Base-by-base conservation (phyloP, 2,888 invertebrate genomes). In the Amblyjoppa fuscipennis region DNA sequence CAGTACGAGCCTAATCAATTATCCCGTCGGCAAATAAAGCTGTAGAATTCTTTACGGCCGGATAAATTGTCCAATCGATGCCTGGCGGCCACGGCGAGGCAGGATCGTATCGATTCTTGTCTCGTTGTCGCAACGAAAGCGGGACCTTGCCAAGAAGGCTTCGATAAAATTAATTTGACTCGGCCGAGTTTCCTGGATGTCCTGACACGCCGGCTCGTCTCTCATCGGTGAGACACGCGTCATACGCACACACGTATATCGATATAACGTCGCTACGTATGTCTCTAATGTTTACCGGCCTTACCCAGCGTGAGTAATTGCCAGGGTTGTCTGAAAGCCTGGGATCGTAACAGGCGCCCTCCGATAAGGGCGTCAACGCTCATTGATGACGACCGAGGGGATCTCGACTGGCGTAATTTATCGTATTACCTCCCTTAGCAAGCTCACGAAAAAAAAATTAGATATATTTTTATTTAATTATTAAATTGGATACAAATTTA, bases 101-200 rank as follows among this genome's bases (percentile, higher is more conserved):
- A 25, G 31, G 59, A 51, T 81, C 49, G 7, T 71, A 77, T 84
- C 73, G 77, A 84, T 80, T 75, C 11, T 20, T 6, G 69, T 75
- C 53, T 51, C 61, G n/a, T 20, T 59, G 9, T 69, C 70, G 56
- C 61, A 70, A 73, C 53, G 41, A n/a, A 68, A 53, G 51, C 28
- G 11, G 38, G 56, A 25, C 56, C 31, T 25, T 2, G 25, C 4
- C 49, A 20, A n/a, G 34, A 66, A 45, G 56, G 78, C 78, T 85
- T 70, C 79, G 82, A 85, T 75, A 31, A 79, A 82, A 85, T 85
- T 85, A 82, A 85, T 85, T 85, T 82, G 85, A 76, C 79, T 79
- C 53, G 64, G 64, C 25, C 25, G 49, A 71, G 51, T 41, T 51
- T 80, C 70, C 59, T 59, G 6, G n/a, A 77, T 49, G 59, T 61